Conservation (phyloP, 1,140 invertebrate species). For the Marisa cornuarietis region DNA sequence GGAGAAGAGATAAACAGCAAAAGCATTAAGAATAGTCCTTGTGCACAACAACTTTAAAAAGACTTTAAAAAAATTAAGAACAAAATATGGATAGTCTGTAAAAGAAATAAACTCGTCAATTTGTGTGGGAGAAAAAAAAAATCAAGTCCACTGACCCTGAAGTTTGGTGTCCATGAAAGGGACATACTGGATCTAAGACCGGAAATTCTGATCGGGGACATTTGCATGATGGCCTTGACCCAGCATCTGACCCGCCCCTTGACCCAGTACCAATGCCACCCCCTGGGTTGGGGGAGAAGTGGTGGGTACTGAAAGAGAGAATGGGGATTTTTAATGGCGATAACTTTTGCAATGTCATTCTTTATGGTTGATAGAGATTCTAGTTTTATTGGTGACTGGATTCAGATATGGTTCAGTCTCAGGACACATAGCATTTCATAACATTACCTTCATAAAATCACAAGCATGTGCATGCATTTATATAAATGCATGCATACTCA, state of each 20-base stretch:
- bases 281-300: slow-evolving; percentile 63
- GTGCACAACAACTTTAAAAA: neutral
- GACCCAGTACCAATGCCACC: slow-evolving; percentile 43
- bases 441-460: no score
- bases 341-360: no score
- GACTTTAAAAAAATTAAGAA: slow-evolving; percentile 59
- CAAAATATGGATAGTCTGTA: slow-evolving; percentile 18
- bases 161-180: slow-evolving; percentile 67
- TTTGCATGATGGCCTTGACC: slow-evolving; percentile 37
- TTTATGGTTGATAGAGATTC: no score
- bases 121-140: neutral
- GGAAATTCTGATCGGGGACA: slow-evolving; percentile 49
- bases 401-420: no score
- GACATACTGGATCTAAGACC: slow-evolving; percentile 67
- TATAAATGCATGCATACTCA: no score
- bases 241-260: slow-evolving; percentile 36
- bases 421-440: no score
- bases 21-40: no score
- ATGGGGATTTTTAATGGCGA: neutral
- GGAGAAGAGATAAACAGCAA: no score
- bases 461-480: no score
- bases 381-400: no score
- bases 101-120: slow-evolving; percentile 17
- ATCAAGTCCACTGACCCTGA: slow-evolving; percentile 63
- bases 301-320: slow-evolving; percentile 56